Conservation (phyloP, 2,888 invertebrate species). For the Agriopis aurantiaria region DNA sequence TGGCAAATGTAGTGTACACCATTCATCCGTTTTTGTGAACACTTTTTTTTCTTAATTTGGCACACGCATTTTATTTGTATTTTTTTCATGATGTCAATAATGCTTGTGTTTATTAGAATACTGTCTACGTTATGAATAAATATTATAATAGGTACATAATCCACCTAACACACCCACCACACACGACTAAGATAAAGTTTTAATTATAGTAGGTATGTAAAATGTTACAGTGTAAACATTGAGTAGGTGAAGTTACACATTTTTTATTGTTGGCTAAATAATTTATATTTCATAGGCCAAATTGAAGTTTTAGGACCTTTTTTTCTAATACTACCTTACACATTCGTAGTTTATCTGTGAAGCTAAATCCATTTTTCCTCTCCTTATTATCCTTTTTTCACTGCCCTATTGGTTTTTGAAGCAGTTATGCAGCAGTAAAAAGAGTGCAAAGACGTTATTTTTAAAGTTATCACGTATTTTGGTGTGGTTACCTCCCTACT, state of each 20-base stretch:
- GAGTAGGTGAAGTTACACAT: constrained; percentile 11
- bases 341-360: background rate
- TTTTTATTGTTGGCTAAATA: constrained; percentile 12
- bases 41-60: constrained; percentile 10
- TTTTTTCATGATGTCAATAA: constrained; percentile 6
- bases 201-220: constrained; percentile 18
- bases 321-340: background rate
- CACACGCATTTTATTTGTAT: constrained; percentile 8
- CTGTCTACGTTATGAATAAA: background rate
- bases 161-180: constrained; percentile 15
- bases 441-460: too few relatives aligned
- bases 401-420: too few relatives aligned
- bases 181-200: constrained; percentile 27
- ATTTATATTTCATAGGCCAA: background rate
- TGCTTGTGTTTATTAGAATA: constrained; percentile 7
- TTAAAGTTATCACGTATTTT: too few relatives aligned
- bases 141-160: constrained; percentile 10
- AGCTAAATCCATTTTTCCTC: background rate
- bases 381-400: too few relatives aligned
- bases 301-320: background rate
- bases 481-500: too few relatives aligned
- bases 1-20: constrained; percentile 21
- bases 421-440: too few relatives aligned
- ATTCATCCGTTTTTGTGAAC: constrained; percentile 15
- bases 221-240: constrained; percentile 19